phyloP scores from a whole-genome alignment of 2,113 vertebrate species.

The Pholis gunnellus region DNA sequence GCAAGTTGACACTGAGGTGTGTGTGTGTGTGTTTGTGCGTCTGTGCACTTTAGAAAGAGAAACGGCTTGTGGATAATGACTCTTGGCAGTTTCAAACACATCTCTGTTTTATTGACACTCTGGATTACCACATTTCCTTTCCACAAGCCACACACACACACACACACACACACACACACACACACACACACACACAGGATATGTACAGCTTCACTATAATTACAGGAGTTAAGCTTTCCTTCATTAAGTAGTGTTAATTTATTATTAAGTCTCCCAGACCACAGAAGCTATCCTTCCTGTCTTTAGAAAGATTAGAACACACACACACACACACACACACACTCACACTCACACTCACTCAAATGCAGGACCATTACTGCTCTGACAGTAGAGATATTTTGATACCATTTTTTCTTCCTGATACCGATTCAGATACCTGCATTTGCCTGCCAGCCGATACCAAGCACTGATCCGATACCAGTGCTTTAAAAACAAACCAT shows the following conservation, averaged over 20 bases:
- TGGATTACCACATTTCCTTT: constrained; percentile 66
- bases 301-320: constrained; percentile 6
- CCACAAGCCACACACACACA: constrained; percentile 43
- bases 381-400: not conserved
- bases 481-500: not conserved
- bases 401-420: not conserved
- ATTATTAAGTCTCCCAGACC: constrained; percentile 40
- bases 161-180: constrained; percentile 3
- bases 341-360: not conserved
- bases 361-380: not conserved
- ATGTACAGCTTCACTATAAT: constrained; percentile 53
- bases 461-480: not conserved
- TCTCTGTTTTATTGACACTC: constrained; percentile 67
- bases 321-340: not conserved
- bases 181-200: constrained; percentile 14
- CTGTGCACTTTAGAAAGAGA: constrained; percentile 15
- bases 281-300: constrained; percentile 40
- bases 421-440: not conserved
- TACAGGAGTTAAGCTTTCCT: constrained; percentile 50
- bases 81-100: constrained; percentile 60
- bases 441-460: not conserved
- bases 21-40: constrained; percentile 6
- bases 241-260: constrained; percentile 64
- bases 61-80: constrained; percentile 53
- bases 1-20: constrained; percentile 55